Evolutionary conservation across 2,888 invertebrate genomes (phyloP), one percentile per base, ranked within the genome.

Genomic region (Amphipyra berbera): DNA sequence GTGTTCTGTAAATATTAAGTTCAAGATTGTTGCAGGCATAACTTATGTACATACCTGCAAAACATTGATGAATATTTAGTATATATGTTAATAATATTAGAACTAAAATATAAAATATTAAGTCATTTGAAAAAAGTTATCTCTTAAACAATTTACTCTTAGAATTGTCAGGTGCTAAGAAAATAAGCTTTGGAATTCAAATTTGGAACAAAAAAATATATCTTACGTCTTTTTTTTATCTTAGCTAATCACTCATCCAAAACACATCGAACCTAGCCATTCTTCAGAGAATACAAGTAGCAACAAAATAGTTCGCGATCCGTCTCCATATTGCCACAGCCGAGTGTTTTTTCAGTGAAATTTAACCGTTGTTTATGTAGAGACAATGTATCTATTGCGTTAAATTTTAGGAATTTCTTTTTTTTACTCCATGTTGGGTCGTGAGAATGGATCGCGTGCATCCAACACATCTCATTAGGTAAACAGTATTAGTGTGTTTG

Each of bases 381-480:
- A 90, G 89, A 91, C 91, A 92, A 91, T 91, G 91, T 90, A 90
- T 89, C 91, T 88, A 91, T 91, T 90, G 90, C 91, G 89, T 92
- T 89, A 83, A 90, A 89, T 88, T 87, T 88, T 87, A 88, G 84
- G 86, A 88, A 88, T 87, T 89, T 88, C 86, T 82, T 83, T 86
- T 90, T 89, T 90, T 92, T 91, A 83, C 78, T 76, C 85, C 75
- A 81, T 80, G 82, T 86, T 76, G 88, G 93, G 88, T 87, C 94
- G 94, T 94, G 94, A 93, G 94, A 94, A 94, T 90, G 83, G 83
- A 87, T 91, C 84, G 88, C 89, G 86, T 87, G 88, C 86, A 89
- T 82, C 86, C 86, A 85, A 86, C 88, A 87, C 88, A 83, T 88
- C 89, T 86, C 88, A 90, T 93, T 92, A 90, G 82, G 88, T 90